Base-by-base conservation (phyloP, 2,888 invertebrate genomes). In the Kuschelorhynchus macadamiae region DNA sequence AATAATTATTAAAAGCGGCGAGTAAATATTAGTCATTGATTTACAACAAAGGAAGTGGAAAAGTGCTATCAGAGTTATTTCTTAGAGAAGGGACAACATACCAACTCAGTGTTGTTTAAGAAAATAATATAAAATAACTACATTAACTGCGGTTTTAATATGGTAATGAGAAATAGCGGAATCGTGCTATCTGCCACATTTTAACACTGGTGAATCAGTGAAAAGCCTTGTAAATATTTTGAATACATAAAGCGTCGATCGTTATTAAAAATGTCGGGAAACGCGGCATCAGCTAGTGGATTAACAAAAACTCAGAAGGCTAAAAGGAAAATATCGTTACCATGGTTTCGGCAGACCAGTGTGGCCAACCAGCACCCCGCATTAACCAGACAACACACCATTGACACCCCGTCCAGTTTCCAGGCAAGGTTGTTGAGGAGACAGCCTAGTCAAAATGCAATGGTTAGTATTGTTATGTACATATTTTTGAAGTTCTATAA, bases 371-470 rank as follows among this genome's bases (percentile, higher is more conserved):
- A 89, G 57, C 93, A 92, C 84, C 91, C 91, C 71, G 88, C 88
- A 62, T 88, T 95, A 63, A 89, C 93, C 69, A 89, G 95, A 61
- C 95, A 95, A 83, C 94, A 95, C 83, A 95, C 95, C 84, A 94
- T 95, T 85, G 95, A 95, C 85, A 93, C 94, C 74, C 94, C 94
- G 79, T 89, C 93, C 83, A 92, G 93, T 70, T 93, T 94, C 86
- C 91, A 93, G 79, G 91, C 93, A 78, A 87, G 90, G 74, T 87
- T 91, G 72, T 88, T 92, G 81, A 90, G 89, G 77, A 85, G 88
- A 73, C 89, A 89, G 84, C 88, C 88, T 80, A 88, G 87, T 80
- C 88, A 89, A 77, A 87, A 87, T 71, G 78, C 80, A 67, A 79
- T 84, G 84, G 84, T 84, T 78, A 81, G 76, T 80, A 78, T 75